Conservation (phyloP, 2,797 vertebrate species). For the Syndactyla subalaris region DNA sequence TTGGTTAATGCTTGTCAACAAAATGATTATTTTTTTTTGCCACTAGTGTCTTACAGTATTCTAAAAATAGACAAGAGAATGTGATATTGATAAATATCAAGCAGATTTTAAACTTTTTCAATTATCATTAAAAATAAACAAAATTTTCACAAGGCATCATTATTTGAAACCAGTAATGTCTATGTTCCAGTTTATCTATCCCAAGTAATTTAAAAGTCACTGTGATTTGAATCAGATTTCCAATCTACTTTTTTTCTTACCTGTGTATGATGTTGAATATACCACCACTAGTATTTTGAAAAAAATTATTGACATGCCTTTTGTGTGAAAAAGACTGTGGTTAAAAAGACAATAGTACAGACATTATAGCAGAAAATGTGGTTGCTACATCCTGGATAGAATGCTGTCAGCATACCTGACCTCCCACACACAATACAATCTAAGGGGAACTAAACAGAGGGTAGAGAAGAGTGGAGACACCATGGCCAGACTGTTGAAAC, state of each 20-base stretch:
- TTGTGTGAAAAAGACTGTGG: not conserved
- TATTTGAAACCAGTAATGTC: not conserved
- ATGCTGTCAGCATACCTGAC: fast-evolving
- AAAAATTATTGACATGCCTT: not conserved
- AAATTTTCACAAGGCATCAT: not conserved
- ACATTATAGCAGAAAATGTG: not conserved
- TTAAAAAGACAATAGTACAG: not conserved
- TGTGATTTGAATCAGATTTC: not conserved
- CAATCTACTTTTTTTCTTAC: not conserved
- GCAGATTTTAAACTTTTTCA: not conserved
- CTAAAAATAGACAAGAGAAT: not conserved
- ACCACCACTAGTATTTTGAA: not conserved
- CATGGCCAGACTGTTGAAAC: fast-evolving
- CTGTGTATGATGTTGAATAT: not conserved
- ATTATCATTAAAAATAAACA: not conserved
- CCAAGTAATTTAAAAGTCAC: not conserved
- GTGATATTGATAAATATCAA: not conserved
- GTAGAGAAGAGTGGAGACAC: not conserved
- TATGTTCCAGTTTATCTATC: not conserved
- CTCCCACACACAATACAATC: not conserved
- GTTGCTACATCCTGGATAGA: not conserved
- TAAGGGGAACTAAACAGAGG: not conserved
- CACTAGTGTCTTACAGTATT: not conserved
- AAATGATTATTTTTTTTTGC: not conserved
- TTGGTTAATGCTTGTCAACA: not conserved